A percentile compares a stretch with the other conserved stretches of the same genome.
phyloP scores from a whole-genome alignment of 2,888 invertebrate genomes.

The Drosophila recens region DNA sequence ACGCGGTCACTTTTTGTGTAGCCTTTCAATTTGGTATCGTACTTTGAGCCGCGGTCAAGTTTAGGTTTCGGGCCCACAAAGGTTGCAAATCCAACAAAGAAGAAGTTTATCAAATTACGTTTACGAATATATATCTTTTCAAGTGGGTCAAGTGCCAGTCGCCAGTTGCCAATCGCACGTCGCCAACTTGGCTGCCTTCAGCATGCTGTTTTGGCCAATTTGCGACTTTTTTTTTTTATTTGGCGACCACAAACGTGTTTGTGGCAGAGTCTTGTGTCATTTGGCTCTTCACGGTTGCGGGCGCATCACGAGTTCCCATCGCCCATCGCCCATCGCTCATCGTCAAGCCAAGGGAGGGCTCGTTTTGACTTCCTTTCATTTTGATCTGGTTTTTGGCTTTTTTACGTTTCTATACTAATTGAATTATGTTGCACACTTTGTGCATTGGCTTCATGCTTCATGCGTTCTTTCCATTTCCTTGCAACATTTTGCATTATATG shows the following conservation, averaged over 20 bases:
- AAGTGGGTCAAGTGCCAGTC: slow-evolving; percentile 55
- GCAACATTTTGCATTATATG: slow-evolving; percentile 35
- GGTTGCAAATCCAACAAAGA: slow-evolving; percentile 35
- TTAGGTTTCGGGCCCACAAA: slow-evolving; percentile 52
- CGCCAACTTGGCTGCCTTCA: slow-evolving; percentile 44
- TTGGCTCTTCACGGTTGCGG: slow-evolving; percentile 51
- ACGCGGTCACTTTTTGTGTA: slow-evolving; percentile 43
- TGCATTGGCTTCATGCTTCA: slow-evolving; percentile 63
- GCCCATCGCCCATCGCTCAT: too few relatives aligned
- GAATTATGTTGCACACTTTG: slow-evolving; percentile 77
- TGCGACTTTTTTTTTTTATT: slow-evolving; percentile 18
- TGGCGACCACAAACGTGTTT: slow-evolving; percentile 26
- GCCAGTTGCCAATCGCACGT: slow-evolving; percentile 45
- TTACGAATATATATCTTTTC: slow-evolving; percentile 24
- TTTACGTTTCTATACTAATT: slow-evolving; percentile 57
- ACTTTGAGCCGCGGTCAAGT: slow-evolving; percentile 49
- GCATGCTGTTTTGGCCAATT: slow-evolving; percentile 25
- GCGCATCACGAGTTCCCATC: slow-evolving; percentile 34
- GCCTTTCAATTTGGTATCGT: slow-evolving; percentile 46
- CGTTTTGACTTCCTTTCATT: slow-evolving; percentile 52
- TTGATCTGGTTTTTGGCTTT: slow-evolving; percentile 31
- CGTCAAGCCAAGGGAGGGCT: slow-evolving; percentile 6
- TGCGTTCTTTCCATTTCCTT: slow-evolving; percentile 54
- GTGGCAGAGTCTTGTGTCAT: slow-evolving; percentile 9
- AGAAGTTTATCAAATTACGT: slow-evolving; percentile 61